Conservation (phyloP, 2,888 invertebrate species). For the Sycophila texana region DNA sequence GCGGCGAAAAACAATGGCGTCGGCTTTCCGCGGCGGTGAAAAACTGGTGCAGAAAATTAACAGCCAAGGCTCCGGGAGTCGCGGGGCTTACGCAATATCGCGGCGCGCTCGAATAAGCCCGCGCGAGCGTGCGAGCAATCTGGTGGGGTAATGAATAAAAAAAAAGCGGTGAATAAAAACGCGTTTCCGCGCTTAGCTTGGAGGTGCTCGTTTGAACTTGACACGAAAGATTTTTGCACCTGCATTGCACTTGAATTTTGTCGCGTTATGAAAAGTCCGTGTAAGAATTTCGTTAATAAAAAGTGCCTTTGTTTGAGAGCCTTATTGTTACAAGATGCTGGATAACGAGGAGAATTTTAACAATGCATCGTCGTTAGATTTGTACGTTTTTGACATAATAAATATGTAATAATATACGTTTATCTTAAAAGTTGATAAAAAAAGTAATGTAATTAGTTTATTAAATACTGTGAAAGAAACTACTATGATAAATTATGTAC, state of each 20-base stretch:
- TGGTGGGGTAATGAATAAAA: constrained; percentile 8
- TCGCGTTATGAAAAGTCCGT: background rate
- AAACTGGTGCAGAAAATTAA: constrained; percentile 48
- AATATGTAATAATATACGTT: no score
- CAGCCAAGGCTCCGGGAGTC: constrained; percentile 46
- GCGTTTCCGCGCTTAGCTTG: constrained; percentile 26
- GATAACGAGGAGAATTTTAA: no score
- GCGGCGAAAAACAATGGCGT: constrained; percentile 22
- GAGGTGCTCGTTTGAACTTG: background rate
- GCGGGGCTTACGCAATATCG: constrained; percentile 44
- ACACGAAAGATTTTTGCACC: constrained; percentile 6
- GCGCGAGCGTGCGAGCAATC: constrained; percentile 18
- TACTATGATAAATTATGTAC: no score
- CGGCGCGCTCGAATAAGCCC: constrained; percentile 5
- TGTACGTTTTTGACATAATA: no score
- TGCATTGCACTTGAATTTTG: background rate
- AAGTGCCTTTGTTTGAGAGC: no score
- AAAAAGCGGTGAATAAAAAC: background rate
- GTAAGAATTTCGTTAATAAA: no score
- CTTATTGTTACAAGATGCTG: no score
- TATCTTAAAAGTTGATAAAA: no score
- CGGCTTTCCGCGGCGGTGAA: constrained; percentile 38
- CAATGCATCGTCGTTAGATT: no score
- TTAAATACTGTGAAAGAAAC: no score
- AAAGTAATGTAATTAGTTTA: no score